Conservation (phyloP, 2,797 vertebrate species). For the Neomorphus geoffroyi region DNA sequence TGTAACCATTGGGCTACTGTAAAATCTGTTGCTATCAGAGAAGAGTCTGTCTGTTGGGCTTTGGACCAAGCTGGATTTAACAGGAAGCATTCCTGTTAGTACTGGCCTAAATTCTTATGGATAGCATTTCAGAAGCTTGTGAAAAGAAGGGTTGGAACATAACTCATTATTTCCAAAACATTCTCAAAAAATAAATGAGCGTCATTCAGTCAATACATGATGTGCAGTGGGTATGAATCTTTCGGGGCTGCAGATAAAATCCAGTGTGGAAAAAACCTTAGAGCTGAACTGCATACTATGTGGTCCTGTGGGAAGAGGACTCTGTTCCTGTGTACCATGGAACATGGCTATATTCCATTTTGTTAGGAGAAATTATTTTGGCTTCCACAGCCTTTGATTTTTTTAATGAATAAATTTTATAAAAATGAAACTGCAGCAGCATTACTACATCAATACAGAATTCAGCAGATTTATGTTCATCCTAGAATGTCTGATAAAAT, state of each 20-base stretch:
- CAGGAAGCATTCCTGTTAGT: not conserved
- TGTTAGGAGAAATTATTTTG: not conserved
- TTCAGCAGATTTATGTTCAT: not conserved
- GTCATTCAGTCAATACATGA: not conserved
- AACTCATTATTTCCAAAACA: not conserved
- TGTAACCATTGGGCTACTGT: not conserved
- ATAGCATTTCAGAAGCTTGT: not conserved
- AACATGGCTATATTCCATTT: not conserved
- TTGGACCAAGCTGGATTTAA: not conserved
- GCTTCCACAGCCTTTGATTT: not conserved
- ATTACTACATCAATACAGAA: not conserved
- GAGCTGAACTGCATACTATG: not conserved
- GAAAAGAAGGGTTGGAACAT: not conserved
- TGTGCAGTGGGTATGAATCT: not conserved
- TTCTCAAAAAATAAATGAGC: not conserved
- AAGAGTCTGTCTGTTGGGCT: not conserved
- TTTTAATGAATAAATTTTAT: not conserved
- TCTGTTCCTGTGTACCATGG: not conserved
- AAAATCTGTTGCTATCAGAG: not conserved
- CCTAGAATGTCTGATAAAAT: not conserved
- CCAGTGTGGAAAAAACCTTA: not conserved
- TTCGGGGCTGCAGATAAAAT: not conserved
- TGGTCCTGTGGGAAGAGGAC: not conserved
- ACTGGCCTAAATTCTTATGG: not conserved
- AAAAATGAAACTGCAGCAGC: not conserved